A percentile compares a stretch with the other conserved stretches of the same genome.
Conservation (phyloP, 2,888 invertebrate genomes). For the Ectropis crepuscularia region DNA sequence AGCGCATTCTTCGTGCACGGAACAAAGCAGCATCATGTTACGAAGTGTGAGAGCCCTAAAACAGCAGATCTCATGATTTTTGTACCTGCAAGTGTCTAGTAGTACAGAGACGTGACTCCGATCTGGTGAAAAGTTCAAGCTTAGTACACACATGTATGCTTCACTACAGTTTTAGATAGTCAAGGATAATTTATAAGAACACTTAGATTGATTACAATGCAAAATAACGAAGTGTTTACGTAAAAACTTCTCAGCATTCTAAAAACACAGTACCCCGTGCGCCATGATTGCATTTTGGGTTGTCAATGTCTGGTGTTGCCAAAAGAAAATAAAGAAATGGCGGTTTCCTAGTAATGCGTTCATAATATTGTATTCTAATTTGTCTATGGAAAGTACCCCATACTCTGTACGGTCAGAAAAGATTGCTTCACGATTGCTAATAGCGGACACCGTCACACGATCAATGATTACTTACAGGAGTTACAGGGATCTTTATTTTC, state of each 20-base stretch:
- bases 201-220: slow-evolving; percentile 74
- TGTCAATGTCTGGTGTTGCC: slow-evolving; percentile 82
- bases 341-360: slow-evolving; percentile 70
- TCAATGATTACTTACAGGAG: too few relatives aligned
- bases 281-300: slow-evolving; percentile 86
- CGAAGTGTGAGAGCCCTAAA: slow-evolving; percentile 66
- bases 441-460: neutral
- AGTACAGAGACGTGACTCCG: slow-evolving; percentile 81
- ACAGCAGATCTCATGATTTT: slow-evolving; percentile 81
- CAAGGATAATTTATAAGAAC: slow-evolving; percentile 77
- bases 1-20: slow-evolving; percentile 54
- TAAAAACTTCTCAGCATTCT: slow-evolving; percentile 85
- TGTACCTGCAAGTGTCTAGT: slow-evolving; percentile 84
- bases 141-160: slow-evolving; percentile 82
- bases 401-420: neutral
- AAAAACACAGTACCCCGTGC: slow-evolving; percentile 85
- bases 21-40: slow-evolving; percentile 57
- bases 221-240: slow-evolving; percentile 83
- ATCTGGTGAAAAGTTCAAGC: slow-evolving; percentile 74
- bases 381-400: slow-evolving; percentile 8
- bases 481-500: too few relatives aligned
- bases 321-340: slow-evolving; percentile 72
- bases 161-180: slow-evolving; percentile 68
- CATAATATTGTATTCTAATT: slow-evolving; percentile 37
- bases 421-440: neutral